These are phyloP conservation scores for Bubo bubo DNA, from an alignment of 2,113 vertebrate genomes.

Conservation along the genomic window DNA sequence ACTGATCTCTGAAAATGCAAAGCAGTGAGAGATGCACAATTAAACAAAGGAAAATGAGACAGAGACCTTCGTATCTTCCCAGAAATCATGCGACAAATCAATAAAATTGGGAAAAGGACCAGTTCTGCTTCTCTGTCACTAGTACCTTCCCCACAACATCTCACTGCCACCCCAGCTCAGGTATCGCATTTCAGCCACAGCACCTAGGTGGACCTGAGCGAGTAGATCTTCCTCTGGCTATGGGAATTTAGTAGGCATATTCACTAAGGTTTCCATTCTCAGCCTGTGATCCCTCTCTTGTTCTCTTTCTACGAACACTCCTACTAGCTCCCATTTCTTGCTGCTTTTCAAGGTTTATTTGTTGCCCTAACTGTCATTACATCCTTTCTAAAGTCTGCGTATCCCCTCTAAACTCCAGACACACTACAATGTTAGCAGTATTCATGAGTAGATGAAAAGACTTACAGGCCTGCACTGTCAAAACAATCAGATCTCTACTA, in stretches of 20 bases:
- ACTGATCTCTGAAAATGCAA: neutral
- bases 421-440: neutral
- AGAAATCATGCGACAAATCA: neutral
- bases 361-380: neutral
- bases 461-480: neutral
- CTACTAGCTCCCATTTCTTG: neutral
- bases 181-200: neutral
- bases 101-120: neutral
- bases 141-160: neutral
- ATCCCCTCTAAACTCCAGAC: neutral
- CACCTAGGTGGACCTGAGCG: accelerated
- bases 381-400: neutral
- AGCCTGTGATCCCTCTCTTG: neutral
- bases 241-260: neutral
- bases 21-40: neutral
- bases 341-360: neutral
- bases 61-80: neutral
- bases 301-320: neutral
- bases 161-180: neutral
- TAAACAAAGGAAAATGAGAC: neutral
- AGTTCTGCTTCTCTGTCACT: neutral
- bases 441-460: neutral
- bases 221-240: neutral
- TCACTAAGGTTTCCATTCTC: neutral
- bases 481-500: neutral